Percentiles rank a stretch among this genome's conserved stretches.
Conservation (phyloP, 2,113 vertebrate genomes). For the Lutjanus erythropterus region DNA sequence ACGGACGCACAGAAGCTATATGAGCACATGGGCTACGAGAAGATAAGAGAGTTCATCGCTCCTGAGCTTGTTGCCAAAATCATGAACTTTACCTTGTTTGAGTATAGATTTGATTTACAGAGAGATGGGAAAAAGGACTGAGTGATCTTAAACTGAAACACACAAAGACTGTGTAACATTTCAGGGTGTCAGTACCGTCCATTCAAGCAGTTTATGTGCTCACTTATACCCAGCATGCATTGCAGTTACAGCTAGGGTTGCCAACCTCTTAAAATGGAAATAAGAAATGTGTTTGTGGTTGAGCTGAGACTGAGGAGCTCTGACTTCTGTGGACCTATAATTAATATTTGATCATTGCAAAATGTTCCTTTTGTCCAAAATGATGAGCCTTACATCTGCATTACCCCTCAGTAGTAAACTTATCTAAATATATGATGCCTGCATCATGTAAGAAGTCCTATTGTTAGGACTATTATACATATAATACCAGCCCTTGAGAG, state of each 20-base stretch:
- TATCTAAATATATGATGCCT: no score
- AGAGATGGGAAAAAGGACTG: constrained; percentile 13
- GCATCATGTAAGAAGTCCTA: no score
- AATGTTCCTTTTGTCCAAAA: no score
- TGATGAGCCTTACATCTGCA: no score
- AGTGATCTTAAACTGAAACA: neutral
- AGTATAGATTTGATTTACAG: constrained; percentile 82
- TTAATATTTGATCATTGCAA: no score
- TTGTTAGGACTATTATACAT: no score
- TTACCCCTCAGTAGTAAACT: no score
- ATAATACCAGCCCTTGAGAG: no score
- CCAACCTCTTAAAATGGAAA: no score
- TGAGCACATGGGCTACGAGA: constrained; percentile 79
- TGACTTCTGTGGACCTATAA: no score
- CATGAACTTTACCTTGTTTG: constrained; percentile 79
- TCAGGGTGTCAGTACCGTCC: neutral
- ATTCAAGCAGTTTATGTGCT: neutral
- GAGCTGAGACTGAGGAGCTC: no score
- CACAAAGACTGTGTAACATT: neutral
- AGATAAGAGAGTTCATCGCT: constrained; percentile 59
- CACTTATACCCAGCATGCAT: neutral
- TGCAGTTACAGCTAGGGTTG: neutral
- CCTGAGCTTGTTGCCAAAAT: constrained; percentile 69
- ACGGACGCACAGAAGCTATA: constrained; percentile 85
- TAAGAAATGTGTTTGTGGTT: no score